A percentile compares a stretch with the other conserved stretches of the same genome.
Evolutionary conservation across 2,113 vertebrate genomes (phyloP).

Genomic region (Vidua macroura): DNA sequence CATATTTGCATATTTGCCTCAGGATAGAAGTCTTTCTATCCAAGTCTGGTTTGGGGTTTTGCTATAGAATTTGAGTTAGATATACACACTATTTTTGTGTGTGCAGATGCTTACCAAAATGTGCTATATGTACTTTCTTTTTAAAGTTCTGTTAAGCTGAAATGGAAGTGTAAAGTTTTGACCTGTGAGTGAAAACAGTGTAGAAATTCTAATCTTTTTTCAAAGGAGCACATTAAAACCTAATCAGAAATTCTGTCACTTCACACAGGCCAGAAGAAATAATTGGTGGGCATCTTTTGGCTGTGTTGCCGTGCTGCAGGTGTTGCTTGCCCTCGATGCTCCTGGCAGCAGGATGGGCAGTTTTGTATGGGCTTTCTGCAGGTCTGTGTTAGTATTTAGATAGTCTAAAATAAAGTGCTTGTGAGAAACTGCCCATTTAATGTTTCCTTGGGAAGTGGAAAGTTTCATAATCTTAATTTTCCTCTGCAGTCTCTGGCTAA

Average conservation of each 20-base stretch:
- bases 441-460: not conserved
- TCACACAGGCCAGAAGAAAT: not conserved
- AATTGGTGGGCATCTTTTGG: not conserved
- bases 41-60: not conserved
- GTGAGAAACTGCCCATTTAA: not conserved
- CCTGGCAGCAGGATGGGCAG: not conserved
- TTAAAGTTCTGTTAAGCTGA: not conserved
- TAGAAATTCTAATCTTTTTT: not conserved
- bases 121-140: not conserved
- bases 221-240: not conserved
- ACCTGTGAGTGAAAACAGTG: not conserved
- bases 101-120: not conserved
- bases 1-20: not conserved
- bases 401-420: not conserved
- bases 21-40: not conserved
- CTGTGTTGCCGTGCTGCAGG: not conserved
- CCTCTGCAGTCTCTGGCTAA: not conserved
- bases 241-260: not conserved
- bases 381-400: fast-evolving
- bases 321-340: fast-evolving
- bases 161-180: not conserved
- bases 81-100: not conserved
- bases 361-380: not conserved
- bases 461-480: not conserved
- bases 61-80: not conserved